A percentile compares a stretch with the other conserved stretches of the same genome.
These are phyloP conservation scores for Planiliza haematocheilus DNA, from an alignment of 2,113 vertebrate genomes.

Conservation along the genomic window DNA sequence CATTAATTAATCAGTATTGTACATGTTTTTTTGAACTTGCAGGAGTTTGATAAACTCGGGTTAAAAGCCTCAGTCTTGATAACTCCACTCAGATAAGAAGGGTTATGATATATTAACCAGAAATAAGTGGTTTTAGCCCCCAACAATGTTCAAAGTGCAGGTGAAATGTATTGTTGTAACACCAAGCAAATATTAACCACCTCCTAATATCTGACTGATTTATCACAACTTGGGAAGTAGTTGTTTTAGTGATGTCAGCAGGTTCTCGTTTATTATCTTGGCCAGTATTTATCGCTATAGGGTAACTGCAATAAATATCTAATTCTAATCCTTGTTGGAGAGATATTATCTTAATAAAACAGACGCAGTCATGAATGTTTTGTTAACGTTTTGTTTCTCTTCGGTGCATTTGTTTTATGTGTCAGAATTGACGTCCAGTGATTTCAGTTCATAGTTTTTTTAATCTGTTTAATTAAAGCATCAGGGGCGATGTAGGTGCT, in stretches of 20 bases:
- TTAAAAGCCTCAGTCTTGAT: neutral
- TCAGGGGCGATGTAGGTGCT: neutral
- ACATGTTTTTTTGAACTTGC: neutral
- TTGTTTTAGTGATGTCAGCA: constrained; percentile 6
- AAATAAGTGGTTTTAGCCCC: neutral
- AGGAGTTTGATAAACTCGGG: neutral
- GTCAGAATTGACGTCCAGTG: too few relatives aligned
- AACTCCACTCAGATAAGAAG: neutral
- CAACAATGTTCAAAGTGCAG: constrained; percentile 50
- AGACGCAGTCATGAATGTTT: too few relatives aligned
- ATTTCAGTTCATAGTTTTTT: too few relatives aligned
- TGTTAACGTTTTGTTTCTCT: too few relatives aligned
- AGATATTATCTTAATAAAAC: too few relatives aligned
- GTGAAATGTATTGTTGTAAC: neutral
- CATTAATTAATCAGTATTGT: neutral
- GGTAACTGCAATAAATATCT: neutral
- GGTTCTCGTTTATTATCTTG: neutral
- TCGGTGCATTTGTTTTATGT: too few relatives aligned
- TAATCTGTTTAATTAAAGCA: neutral
- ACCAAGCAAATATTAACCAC: constrained; percentile 49
- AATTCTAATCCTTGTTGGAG: neutral
- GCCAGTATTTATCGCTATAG: neutral
- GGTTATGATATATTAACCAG: constrained; percentile 11
- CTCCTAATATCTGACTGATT: too few relatives aligned
- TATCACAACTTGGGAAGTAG: neutral